phyloP scores from a whole-genome alignment of 2,888 invertebrate species.

The Ptilodon capucinus region DNA sequence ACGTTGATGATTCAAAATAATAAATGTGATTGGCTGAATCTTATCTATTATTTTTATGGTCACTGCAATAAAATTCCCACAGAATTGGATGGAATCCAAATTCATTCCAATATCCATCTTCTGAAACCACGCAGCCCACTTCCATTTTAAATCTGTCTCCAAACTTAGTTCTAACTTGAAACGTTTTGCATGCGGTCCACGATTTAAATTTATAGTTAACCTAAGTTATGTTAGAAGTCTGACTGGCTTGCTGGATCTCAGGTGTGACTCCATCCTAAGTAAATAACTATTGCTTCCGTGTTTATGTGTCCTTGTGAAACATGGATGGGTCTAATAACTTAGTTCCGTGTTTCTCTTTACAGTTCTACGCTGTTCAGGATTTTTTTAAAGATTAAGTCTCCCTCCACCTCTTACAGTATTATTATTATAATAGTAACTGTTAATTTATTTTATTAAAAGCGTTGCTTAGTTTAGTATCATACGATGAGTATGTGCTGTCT shows the following conservation, averaged over 20 bases:
- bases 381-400: no score
- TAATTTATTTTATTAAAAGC: no score
- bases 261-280: neutral
- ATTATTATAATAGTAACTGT: no score
- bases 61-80: neutral
- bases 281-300: neutral
- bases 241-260: neutral
- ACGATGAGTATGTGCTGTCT: no score
- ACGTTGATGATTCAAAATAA: neutral
- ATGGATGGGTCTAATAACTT: no score
- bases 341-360: no score
- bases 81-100: neutral
- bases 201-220: neutral
- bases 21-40: neutral
- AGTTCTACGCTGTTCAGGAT: no score
- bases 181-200: neutral
- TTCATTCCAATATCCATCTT: neutral
- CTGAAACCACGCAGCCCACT: neutral
- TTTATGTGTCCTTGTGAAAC: no score
- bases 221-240: neutral
- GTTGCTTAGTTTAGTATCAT: no score
- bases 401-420: no score
- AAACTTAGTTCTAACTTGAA: neutral
- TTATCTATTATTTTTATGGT: neutral
- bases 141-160: neutral